A percentile compares a stretch with the other conserved stretches of the same genome.
These are phyloP conservation scores for Drosophila ambigua DNA, from an alignment of 1,140 invertebrate species.

Conservation along the genomic window DNA sequence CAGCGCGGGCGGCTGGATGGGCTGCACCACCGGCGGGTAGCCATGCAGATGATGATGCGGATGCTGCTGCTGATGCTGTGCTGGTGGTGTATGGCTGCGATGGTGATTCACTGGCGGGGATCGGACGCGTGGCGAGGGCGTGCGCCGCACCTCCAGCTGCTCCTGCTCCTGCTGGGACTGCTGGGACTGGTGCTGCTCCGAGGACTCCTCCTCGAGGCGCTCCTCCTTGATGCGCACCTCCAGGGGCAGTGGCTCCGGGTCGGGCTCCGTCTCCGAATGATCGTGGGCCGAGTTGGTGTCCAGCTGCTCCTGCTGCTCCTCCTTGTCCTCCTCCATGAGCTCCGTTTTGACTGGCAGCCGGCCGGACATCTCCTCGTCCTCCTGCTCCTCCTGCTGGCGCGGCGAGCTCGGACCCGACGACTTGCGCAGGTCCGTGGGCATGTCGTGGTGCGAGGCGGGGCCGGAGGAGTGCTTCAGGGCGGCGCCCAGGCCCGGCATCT, in stretches of 20 bases:
- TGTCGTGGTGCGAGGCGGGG: slow-evolving; percentile 82
- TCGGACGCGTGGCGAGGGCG: slow-evolving; percentile 1
- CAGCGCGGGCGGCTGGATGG: slow-evolving; percentile 68
- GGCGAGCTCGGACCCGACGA: slow-evolving; percentile 81
- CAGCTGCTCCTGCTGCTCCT: slow-evolving; percentile 11
- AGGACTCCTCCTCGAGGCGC: slow-evolving; percentile 48
- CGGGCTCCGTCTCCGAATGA: slow-evolving; percentile 25
- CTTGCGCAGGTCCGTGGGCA: slow-evolving; percentile 92
- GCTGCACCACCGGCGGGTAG: slow-evolving; percentile 73
- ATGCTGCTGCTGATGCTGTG: slow-evolving; percentile 13
- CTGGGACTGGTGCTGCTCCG: neutral
- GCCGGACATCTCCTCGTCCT: slow-evolving; percentile 1
- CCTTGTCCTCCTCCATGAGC: slow-evolving; percentile 44
- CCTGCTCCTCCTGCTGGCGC: slow-evolving; percentile 7
- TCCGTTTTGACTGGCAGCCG: slow-evolving; percentile 52
- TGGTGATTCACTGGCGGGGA: slow-evolving; percentile 17
- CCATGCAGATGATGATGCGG: neutral
- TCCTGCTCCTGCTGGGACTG: neutral
- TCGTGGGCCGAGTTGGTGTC: slow-evolving; percentile 2
- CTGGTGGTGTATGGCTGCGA: slow-evolving; percentile 4
- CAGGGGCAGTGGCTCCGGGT: slow-evolving; percentile 55
- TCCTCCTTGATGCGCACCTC: slow-evolving; percentile 77
- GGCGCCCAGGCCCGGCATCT: slow-evolving; percentile 85
- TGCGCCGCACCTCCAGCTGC: slow-evolving; percentile 9
- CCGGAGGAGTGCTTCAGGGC: slow-evolving; percentile 85